phyloP scores from a whole-genome alignment of 1,140 invertebrate species.

The Lanistes nyassanus region DNA sequence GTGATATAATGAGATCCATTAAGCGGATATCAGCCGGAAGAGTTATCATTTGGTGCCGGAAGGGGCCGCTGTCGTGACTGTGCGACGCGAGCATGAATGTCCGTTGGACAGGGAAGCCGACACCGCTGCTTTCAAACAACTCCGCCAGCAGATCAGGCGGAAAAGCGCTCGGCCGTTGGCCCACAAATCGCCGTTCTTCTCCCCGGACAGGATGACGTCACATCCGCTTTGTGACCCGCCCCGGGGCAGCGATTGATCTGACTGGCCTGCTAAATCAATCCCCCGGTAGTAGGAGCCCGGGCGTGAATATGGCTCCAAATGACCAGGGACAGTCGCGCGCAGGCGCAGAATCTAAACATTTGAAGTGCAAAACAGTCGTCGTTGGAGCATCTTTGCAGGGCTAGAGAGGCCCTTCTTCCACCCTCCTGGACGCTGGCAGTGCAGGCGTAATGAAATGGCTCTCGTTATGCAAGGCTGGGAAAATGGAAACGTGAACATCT shows the following conservation, averaged over 20 bases:
- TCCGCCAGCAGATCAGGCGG: neutral
- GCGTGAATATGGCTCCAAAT: constrained; percentile 24
- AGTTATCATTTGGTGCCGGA: constrained; percentile 19
- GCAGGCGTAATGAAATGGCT: constrained; percentile 21
- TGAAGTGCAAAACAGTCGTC: constrained; percentile 17
- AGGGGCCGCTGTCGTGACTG: neutral
- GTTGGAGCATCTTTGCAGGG: neutral
- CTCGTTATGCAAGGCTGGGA: constrained; percentile 27
- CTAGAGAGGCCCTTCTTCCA: constrained; percentile 16
- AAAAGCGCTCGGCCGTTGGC: neutral
- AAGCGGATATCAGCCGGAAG: constrained; percentile 20
- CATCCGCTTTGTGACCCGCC: constrained; percentile 12
- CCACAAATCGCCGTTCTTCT: neutral
- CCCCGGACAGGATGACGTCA: constrained; percentile 1
- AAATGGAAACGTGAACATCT: constrained; percentile 26
- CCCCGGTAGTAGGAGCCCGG: neutral
- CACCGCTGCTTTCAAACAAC: constrained; percentile 15
- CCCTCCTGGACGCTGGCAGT: neutral
- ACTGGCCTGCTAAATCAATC: constrained; percentile 13
- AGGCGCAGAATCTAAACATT: constrained; percentile 23
- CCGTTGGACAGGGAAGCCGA: neutral
- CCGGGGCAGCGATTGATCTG: constrained; percentile 23
- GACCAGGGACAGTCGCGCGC: neutral
- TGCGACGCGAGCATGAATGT: constrained; percentile 7
- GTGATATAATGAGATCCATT: constrained; percentile 31